A percentile compares a stretch with the other conserved stretches of the same genome.
Evolutionary conservation across 2,113 vertebrate genomes (phyloP).

Genomic region (Pantherophis guttatus): DNA sequence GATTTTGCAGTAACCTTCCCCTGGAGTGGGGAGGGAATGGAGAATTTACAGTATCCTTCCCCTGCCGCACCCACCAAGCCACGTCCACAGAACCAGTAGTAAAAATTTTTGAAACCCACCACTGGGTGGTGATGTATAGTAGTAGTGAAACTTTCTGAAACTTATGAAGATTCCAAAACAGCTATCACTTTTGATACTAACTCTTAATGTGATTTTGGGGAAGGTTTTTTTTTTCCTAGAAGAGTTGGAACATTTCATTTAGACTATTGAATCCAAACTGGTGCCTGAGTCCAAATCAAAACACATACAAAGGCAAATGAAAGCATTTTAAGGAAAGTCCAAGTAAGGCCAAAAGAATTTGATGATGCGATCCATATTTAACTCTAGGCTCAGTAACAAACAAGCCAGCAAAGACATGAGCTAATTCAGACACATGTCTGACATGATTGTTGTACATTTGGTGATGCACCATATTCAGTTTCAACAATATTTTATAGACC

Average conservation of each 20-base stretch:
- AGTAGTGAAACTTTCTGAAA: background rate
- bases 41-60: no score
- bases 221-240: background rate
- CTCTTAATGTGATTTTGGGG: background rate
- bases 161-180: background rate
- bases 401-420: background rate
- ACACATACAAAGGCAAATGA: background rate
- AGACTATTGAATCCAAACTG: background rate
- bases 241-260: background rate
- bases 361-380: background rate
- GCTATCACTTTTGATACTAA: background rate
- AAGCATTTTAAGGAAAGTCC: background rate
- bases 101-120: no score
- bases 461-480: background rate
- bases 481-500: background rate
- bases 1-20: no score
- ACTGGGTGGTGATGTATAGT: background rate
- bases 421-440: background rate
- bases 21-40: no score
- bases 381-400: background rate
- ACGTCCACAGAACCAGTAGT: no score
- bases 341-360: no score
- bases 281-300: background rate
- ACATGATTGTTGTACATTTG: background rate
- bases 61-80: no score